These are phyloP conservation scores for Mactromeris polynyma DNA, from an alignment of 2,888 invertebrate genomes.

Conservation along the genomic window DNA sequence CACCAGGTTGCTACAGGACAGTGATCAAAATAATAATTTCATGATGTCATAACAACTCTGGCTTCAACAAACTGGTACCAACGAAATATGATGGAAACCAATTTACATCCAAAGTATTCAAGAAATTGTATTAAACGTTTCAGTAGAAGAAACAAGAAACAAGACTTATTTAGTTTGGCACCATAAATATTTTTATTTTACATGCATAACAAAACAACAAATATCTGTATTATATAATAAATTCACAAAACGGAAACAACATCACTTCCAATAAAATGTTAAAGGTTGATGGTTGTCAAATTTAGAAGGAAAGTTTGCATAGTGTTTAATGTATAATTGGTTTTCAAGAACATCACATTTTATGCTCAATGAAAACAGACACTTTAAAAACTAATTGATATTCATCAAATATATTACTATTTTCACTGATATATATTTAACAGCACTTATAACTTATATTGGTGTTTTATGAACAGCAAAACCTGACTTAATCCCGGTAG, in stretches of 20 bases:
- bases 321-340: no score
- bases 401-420: no score
- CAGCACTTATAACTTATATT: no score
- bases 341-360: no score
- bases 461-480: no score
- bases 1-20: not conserved
- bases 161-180: constrained; percentile 4
- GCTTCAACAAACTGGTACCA: not conserved
- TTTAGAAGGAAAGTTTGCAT: no score
- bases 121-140: not conserved
- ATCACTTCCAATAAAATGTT: not conserved
- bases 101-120: not conserved
- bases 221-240: not conserved
- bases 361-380: no score
- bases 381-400: no score
- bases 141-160: not conserved
- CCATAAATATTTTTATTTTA: constrained; percentile 3
- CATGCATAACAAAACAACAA: not conserved
- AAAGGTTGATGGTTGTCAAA: no score
- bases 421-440: no score
- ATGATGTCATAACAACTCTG: not conserved
- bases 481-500: no score
- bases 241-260: not conserved
- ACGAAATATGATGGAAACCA: not conserved
- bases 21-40: not conserved